These are phyloP conservation scores for Sinocyclocheilus maitianheensis DNA, from an alignment of 2,113 vertebrate species.

Conservation along the genomic window DNA sequence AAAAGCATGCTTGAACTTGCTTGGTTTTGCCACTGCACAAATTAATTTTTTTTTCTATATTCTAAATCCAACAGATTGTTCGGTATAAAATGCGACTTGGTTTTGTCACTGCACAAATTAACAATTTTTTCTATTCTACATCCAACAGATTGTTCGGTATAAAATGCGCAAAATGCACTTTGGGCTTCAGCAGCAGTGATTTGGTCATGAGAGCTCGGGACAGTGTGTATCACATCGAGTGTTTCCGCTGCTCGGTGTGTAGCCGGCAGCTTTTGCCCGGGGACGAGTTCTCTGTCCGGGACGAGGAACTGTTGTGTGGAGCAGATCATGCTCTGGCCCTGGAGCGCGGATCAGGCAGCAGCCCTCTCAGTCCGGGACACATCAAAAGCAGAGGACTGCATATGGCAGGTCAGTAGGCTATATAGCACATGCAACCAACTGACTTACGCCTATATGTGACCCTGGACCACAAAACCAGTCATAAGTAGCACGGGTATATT, in stretches of 20 bases:
- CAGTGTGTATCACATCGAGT: slow-evolving; percentile 92
- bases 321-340: slow-evolving; percentile 83
- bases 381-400: slow-evolving; percentile 76
- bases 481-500: too few species aligned
- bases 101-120: neutral
- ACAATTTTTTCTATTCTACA: slow-evolving; percentile 22
- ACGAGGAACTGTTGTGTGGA: slow-evolving; percentile 88
- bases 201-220: slow-evolving; percentile 93
- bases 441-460: neutral
- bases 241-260: slow-evolving; percentile 93
- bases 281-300: slow-evolving; percentile 91
- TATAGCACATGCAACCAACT: neutral
- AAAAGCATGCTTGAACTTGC: neutral
- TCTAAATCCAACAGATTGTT: slow-evolving; percentile 81
- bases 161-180: slow-evolving; percentile 91
- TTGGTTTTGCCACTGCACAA: neutral
- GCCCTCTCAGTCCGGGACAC: slow-evolving; percentile 80
- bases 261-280: slow-evolving; percentile 91
- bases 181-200: slow-evolving; percentile 91
- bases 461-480: too few species aligned
- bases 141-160: slow-evolving; percentile 88
- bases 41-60: neutral
- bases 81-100: slow-evolving; percentile 86
- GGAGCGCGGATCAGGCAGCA: slow-evolving; percentile 76
- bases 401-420: slow-evolving; percentile 76